These are phyloP conservation scores for Strigamia transsilvanica DNA, from an alignment of 2,888 invertebrate species.

Conservation along the genomic window DNA sequence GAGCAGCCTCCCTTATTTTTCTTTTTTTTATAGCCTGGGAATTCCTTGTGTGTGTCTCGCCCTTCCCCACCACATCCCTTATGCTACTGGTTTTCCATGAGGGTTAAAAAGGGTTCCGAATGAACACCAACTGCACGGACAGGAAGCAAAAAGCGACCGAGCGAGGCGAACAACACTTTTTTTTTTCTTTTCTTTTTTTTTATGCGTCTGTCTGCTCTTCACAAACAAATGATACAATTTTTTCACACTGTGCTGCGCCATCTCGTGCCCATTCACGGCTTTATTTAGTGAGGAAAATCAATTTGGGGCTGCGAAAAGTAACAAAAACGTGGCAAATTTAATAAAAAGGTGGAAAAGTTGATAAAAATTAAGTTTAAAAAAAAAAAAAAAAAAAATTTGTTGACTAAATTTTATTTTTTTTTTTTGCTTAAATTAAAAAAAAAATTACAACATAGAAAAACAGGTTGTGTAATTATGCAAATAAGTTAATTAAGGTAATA, in stretches of 20 bases:
- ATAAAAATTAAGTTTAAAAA: background rate
- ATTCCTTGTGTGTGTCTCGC: constrained; percentile 9
- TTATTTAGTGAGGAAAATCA: constrained; percentile 15
- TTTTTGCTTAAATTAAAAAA: background rate
- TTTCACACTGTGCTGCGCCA: background rate
- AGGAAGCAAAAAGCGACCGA: constrained; percentile 29
- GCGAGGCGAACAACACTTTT: constrained; percentile 39
- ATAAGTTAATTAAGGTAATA: background rate
- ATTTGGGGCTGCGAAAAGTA: background rate
- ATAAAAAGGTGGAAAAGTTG: background rate
- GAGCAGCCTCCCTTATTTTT: constrained; percentile 41
- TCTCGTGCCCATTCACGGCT: constrained; percentile 13
- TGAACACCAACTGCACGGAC: constrained; percentile 34
- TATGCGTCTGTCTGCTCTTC: constrained; percentile 24
- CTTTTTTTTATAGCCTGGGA: constrained; percentile 27
- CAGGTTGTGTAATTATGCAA: background rate
- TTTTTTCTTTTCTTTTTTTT: background rate
- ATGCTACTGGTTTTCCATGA: constrained; percentile 33
- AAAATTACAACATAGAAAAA: too few relatives aligned
- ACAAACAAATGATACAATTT: constrained; percentile 28
- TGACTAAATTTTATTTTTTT: background rate
- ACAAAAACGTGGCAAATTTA: background rate
- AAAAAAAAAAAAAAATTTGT: too few relatives aligned
- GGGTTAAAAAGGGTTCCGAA: constrained; percentile 28
- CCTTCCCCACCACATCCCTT: background rate